phyloP scores from a whole-genome alignment of 1,140 invertebrate species.

The Cotesia chilonis region DNA sequence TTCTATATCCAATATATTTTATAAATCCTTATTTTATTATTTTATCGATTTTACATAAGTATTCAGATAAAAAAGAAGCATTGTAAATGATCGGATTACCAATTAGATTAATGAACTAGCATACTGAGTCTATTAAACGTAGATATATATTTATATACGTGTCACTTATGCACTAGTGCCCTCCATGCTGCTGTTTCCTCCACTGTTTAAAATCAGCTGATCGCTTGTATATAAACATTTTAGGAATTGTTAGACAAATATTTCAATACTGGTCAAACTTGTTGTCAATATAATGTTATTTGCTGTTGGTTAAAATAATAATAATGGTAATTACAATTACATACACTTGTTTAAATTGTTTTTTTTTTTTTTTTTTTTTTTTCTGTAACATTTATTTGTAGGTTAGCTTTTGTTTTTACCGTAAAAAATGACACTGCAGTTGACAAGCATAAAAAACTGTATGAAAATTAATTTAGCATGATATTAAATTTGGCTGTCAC shows the following conservation, averaged over 20 bases:
- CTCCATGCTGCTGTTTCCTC: not conserved
- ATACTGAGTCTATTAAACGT: not conserved
- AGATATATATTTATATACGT: not conserved
- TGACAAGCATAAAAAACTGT: too few species aligned
- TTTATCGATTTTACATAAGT: not conserved
- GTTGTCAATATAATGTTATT: too few species aligned
- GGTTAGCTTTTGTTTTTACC: too few species aligned
- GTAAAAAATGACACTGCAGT: too few species aligned
- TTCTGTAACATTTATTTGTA: too few species aligned
- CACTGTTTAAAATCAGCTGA: slow-evolving; percentile 36
- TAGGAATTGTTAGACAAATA: not conserved
- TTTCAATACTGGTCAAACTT: not conserved
- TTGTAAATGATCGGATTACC: slow-evolving; percentile 6
- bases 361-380: not conserved
- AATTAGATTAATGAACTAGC: slow-evolving; percentile 21
- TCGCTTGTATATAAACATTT: slow-evolving; percentile 22
- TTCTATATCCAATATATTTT: not conserved
- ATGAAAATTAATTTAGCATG: too few species aligned
- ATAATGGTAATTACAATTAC: not conserved
- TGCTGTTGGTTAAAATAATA: too few species aligned
- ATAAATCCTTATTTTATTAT: not conserved
- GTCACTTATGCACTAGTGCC: slow-evolving; percentile 5
- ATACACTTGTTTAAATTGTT: not conserved
- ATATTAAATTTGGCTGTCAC: too few species aligned
- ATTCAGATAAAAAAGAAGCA: not conserved